Percentiles rank a stretch among this genome's conserved stretches.
Evolutionary conservation across 2,113 vertebrate species (phyloP).

Genomic region (Catharus fuscescens): DNA sequence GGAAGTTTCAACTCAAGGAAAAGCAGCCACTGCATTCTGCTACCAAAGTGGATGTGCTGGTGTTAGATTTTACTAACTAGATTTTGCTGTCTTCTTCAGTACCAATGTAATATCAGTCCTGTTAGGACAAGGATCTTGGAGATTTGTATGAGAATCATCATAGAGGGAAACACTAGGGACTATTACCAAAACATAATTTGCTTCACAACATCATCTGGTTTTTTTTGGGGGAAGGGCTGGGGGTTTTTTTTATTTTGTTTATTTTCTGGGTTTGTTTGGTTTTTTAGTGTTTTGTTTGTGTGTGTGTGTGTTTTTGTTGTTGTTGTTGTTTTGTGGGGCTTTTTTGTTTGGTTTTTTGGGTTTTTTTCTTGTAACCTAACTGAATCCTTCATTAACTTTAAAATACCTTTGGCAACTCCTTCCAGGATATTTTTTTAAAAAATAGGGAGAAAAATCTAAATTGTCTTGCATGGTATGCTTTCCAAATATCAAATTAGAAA

Average conservation of each 20-base stretch:
- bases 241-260: no score
- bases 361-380: constrained; percentile 10
- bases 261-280: no score
- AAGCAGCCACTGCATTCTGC: background rate
- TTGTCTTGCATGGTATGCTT: constrained; percentile 35
- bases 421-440: constrained; percentile 26
- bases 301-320: no score
- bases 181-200: constrained; percentile 41
- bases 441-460: constrained; percentile 48
- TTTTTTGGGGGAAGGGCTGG: background rate
- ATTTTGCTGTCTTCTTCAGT: background rate
- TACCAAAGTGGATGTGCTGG: background rate
- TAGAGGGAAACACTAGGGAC: constrained; percentile 58
- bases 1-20: background rate
- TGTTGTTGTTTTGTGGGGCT: no score
- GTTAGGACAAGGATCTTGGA: constrained; percentile 22
- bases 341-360: background rate
- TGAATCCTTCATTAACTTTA: constrained; percentile 72
- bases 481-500: constrained; percentile 71
- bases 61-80: background rate
- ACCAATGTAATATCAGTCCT: background rate
- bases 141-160: constrained; percentile 63
- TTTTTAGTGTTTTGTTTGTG: no score
- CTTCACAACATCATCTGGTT: constrained; percentile 30
- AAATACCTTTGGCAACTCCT: constrained; percentile 52